A percentile compares a stretch with the other conserved stretches of the same genome.
phyloP scores from a whole-genome alignment of 2,888 invertebrate genomes.

The Oeneis ivallda region DNA sequence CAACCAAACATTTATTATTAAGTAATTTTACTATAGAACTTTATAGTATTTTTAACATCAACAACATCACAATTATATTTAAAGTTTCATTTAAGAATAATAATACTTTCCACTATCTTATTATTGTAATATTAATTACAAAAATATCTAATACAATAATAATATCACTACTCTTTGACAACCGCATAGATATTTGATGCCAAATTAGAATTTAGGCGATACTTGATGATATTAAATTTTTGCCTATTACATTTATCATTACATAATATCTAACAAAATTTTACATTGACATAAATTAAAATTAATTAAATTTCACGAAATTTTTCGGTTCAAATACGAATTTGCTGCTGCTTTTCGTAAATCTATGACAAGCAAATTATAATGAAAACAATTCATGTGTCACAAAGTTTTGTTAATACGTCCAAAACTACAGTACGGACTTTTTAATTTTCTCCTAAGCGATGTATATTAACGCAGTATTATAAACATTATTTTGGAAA shows the following conservation, averaged over 20 bases:
- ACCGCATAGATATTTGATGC: neutral
- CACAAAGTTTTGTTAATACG: too few relatives aligned
- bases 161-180: neutral
- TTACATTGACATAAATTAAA: too few relatives aligned
- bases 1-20: too few relatives aligned
- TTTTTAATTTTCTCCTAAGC: neutral
- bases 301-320: too few relatives aligned
- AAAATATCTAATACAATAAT: neutral
- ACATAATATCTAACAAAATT: too few relatives aligned
- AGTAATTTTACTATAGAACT: neutral
- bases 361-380: too few relatives aligned
- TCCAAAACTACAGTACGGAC: too few relatives aligned
- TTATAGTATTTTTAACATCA: neutral
- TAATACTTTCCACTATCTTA: constrained; percentile 11
- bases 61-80: constrained; percentile 4
- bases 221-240: neutral
- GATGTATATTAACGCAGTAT: neutral
- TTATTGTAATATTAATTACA: constrained; percentile 4
- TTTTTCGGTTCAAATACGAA: too few relatives aligned
- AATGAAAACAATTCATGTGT: too few relatives aligned
- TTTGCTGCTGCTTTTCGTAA: too few relatives aligned
- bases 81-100: neutral
- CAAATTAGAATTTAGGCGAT: neutral
- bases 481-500: neutral
- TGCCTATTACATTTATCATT: neutral